These are phyloP conservation scores for Podarcis siculus DNA, from an alignment of 2,797 vertebrate genomes.

Conservation along the genomic window DNA sequence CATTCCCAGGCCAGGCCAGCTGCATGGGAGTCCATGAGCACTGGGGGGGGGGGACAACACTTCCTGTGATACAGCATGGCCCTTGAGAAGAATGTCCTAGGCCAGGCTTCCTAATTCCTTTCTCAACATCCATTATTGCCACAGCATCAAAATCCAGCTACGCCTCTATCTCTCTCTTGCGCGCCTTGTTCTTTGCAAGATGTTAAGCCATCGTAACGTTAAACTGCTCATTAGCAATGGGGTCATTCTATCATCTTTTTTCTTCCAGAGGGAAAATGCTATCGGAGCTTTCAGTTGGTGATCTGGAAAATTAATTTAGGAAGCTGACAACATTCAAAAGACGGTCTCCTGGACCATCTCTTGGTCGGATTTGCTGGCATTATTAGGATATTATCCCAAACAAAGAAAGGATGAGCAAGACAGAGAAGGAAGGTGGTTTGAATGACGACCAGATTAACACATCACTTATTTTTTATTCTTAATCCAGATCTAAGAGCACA, in stretches of 20 bases:
- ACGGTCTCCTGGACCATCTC: conserved; percentile 10
- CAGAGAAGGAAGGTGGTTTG: rapidly evolving
- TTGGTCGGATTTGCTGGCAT: background rate
- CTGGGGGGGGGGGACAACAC: background rate
- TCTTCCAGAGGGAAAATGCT: conserved; percentile 52
- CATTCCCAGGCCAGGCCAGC: background rate
- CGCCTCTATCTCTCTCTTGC: background rate
- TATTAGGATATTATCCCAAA: background rate
- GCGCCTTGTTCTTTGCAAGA: conserved; percentile 27
- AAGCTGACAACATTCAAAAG: conserved; percentile 17
- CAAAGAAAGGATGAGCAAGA: background rate
- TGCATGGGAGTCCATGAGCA: too few species aligned
- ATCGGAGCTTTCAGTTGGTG: conserved; percentile 48
- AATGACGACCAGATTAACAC: background rate
- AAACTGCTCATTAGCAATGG: conserved; percentile 59
- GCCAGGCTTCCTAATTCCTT: background rate
- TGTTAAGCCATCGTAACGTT: conserved; percentile 37
- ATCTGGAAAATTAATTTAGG: conserved; percentile 69
- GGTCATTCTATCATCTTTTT: conserved; percentile 70
- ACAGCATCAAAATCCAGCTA: background rate
- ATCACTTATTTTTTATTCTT: background rate
- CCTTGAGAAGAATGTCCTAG: background rate
- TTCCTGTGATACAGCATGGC: background rate
- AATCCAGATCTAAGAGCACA: too few species aligned
- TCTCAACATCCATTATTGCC: background rate